Evolutionary conservation across 2,888 invertebrate species (phyloP), one percentile per base, ranked within the genome.

Genomic region (Napeogenes sylphis): DNA sequence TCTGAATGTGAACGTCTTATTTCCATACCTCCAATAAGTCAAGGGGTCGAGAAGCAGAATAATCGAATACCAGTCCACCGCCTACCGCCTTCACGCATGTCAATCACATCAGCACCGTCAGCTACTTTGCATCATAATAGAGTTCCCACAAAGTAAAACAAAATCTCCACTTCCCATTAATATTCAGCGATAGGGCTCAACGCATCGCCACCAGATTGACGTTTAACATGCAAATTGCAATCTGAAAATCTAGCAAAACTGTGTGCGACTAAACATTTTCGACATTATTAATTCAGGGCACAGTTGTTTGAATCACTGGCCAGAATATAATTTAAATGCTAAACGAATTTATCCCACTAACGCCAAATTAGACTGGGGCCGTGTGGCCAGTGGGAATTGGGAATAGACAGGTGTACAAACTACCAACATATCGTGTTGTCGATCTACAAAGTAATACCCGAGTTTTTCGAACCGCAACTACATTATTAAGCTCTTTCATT

Each of bases 151-250:
- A 90, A 89, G 90, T 89, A 87, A 88, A 88, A 90, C 90, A 89
- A 90, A 90, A 90, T 90, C 84, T 87, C 84, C 79, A 75, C 81
- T 79, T 79, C 78, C 71, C 86, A 90, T 90, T 90, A 90, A 90
- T 90, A 90, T 90, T 89, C 90, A 90, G 88, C 75, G 84, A 85
- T 86, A 88, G 86, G 87, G 86, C 85, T 82, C 82, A 79, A 85
- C 89, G 90, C 88, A 87, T 84, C 83, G 82, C 81, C 82, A 78
- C 71, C 79, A 81, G 85, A 86, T 90, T 88, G 90, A 87, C 88
- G 87, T 85, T 88, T 87, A 89, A 88, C 89, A 90, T 90, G 90
- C 87, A 90, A 90, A 90, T 90, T 90, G 87, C 88, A 87, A 87
- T 87, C 79, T 85, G 85, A 87, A 87, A 88, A 89, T 89, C 85